Conservation (phyloP, 2,888 invertebrate species). For the Agonopterix subpropinquella region DNA sequence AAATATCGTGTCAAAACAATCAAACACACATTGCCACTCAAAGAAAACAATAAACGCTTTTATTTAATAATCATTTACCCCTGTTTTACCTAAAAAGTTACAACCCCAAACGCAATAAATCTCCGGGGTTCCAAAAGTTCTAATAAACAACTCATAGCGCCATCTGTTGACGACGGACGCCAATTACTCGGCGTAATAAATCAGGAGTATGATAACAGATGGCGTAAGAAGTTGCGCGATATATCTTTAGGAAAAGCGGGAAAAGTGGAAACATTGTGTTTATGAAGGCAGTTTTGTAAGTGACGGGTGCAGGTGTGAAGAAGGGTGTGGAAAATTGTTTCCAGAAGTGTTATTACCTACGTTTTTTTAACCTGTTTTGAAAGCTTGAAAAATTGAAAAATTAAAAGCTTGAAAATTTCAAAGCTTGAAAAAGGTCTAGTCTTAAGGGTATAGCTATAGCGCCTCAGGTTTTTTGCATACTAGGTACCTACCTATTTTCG, state of each 20-base stretch:
- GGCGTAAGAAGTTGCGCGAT: constrained; percentile 55
- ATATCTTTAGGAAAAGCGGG: constrained; percentile 39
- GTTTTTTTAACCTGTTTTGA: too few relatives aligned
- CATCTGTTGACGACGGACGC: constrained; percentile 55
- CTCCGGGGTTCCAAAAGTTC: constrained; percentile 34
- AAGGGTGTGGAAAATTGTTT: too few relatives aligned
- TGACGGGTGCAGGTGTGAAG: constrained; percentile 21
- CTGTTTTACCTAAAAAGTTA: neutral
- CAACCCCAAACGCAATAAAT: constrained; percentile 38
- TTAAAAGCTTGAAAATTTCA: too few relatives aligned
- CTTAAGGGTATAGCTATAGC: too few relatives aligned
- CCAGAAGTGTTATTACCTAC: too few relatives aligned
- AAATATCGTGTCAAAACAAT: neutral
- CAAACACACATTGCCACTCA: neutral
- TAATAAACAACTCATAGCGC: constrained; percentile 49
- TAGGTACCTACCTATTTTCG: too few relatives aligned
- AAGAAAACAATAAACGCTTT: neutral
- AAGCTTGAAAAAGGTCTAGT: too few relatives aligned
- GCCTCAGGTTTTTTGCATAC: too few relatives aligned
- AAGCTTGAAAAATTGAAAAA: too few relatives aligned
- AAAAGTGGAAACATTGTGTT: constrained; percentile 59
- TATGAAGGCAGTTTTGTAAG: constrained; percentile 29
- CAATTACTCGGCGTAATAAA: constrained; percentile 56
- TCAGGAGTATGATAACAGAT: constrained; percentile 54
- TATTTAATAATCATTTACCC: neutral